Evolutionary conservation across 23 tunicate species (phyloP), one percentile per base, ranked within the genome.

Genomic region (Botrylloides violaceus): DNA sequence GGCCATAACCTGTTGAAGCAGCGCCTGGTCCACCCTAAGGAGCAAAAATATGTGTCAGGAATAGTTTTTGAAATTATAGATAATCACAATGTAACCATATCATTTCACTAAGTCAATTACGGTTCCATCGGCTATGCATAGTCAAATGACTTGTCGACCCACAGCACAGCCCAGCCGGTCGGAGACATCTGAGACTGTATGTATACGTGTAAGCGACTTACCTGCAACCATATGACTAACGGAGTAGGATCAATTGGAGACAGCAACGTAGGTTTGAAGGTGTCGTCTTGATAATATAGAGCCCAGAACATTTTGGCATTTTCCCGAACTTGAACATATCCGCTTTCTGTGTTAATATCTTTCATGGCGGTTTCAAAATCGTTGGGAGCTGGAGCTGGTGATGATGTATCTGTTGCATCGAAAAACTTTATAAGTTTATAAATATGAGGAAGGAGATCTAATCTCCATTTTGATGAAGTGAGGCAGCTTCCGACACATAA

Each of bases 11-110:
- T n/a, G 79, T 75, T 38, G 92, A 87, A 30, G 96, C 75, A 63
- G 84, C 96, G 50, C 96, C 96, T 2, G 96, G 96, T 3, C 96
- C 96, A 49, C 96, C 96, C 96, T 88, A 48, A n/a, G n/a, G n/a
- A n/a, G n/a, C n/a, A n/a, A n/a, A n/a, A n/a, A n/a, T n/a, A n/a
- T n/a, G n/a, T n/a, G n/a, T n/a, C n/a, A n/a, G n/a, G n/a, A n/a
- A n/a, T n/a, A n/a, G n/a, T n/a, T n/a, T n/a, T n/a, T n/a, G n/a
- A n/a, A n/a, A n/a, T n/a, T n/a, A n/a, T n/a, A n/a, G n/a, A n/a
- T n/a, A n/a, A n/a, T n/a, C n/a, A n/a, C n/a, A n/a, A n/a, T n/a
- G n/a, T n/a, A n/a, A n/a, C n/a, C n/a, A n/a, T n/a, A n/a, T n/a
- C n/a, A n/a, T n/a, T n/a, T n/a, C n/a, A n/a, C n/a, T n/a, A n/a